These are phyloP conservation scores for Pandemis heparana DNA, from an alignment of 2,888 invertebrate species.

Conservation along the genomic window DNA sequence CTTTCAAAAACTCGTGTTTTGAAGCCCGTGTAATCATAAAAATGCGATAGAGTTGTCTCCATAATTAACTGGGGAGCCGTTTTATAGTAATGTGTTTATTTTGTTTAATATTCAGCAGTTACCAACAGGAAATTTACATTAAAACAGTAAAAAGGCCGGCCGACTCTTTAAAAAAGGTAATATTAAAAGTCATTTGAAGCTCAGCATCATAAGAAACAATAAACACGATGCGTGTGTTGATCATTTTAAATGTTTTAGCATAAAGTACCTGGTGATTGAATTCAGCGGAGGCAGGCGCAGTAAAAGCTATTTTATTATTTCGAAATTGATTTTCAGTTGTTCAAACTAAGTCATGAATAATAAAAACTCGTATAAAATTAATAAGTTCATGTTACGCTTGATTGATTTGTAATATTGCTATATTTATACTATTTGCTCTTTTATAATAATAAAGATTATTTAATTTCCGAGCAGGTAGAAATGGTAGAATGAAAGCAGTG, in stretches of 20 bases:
- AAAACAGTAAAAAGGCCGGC: slow-evolving; percentile 60
- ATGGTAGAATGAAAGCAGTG: too few relatives aligned
- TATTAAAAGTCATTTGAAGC: slow-evolving; percentile 64
- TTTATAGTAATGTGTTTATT: neutral
- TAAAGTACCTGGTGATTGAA: slow-evolving; percentile 59
- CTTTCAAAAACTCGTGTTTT: too few relatives aligned
- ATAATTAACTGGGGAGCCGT: neutral
- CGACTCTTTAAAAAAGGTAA: slow-evolving; percentile 58
- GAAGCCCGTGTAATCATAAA: neutral
- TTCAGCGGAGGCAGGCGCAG: slow-evolving; percentile 52
- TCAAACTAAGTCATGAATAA: slow-evolving; percentile 20
- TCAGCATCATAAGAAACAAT: slow-evolving; percentile 58
- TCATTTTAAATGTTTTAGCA: slow-evolving; percentile 58
- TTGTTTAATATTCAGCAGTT: slow-evolving; percentile 20
- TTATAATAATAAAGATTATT: neutral
- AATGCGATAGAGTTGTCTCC: neutral
- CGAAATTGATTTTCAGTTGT: slow-evolving; percentile 60
- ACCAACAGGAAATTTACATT: slow-evolving; percentile 40
- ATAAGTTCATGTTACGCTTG: neutral
- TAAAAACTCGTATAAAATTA: slow-evolving; percentile 56
- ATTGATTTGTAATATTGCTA: neutral
- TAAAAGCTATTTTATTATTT: slow-evolving; percentile 59
- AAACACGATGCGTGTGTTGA: slow-evolving; percentile 59
- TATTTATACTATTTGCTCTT: neutral
- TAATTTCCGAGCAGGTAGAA: neutral